Evolutionary conservation across 1,140 invertebrate genomes (phyloP), one percentile per base, ranked within the genome.

Genomic region (Drosophila nannoptera): DNA sequence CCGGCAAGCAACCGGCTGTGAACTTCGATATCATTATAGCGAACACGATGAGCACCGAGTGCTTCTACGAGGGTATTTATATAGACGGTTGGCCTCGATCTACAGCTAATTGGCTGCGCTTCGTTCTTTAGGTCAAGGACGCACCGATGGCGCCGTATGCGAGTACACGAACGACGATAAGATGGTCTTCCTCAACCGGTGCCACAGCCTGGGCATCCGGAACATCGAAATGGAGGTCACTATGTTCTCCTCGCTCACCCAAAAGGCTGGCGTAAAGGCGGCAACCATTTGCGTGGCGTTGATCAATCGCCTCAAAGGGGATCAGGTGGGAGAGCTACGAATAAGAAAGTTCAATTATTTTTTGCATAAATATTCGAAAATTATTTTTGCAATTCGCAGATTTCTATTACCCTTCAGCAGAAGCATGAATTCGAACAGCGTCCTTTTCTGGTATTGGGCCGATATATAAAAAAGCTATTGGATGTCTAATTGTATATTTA

Each of bases 181-280:
- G 89, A 92, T 97, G 90, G 91, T 92, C 0, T 99, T 96, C 77
- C 62, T 84, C 8, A 43, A 69, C 0, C 49, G 69, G 42, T 84
- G 98, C 22, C 90, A 93, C 9, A 49, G 92, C 0, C 83, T 93
- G 22, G 96, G 96, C 0, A 94, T 99, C 0, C 92, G 93, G 1
- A 99, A 99, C 87, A 98, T 99, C 68, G 98, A 99, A 90, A 99
- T 99, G 98, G 98, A 99, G 90, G 94, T 95, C 1, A 92, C 96
- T 0, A 94, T 94, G 36, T 98, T 99, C 80, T 94, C 97, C 0
- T 96, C 97, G 0, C 90, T 98, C 7, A 97, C 96, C 2, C 93
- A 95, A 68, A 93, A 95, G 72, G 96, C 96, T 7, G 96, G 95
- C 0, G 93, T 99, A 12, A 93, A 94, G 90, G 94, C 95, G 1